phyloP scores from a whole-genome alignment of 2,797 vertebrate genomes.

The Centroberyx gerrardi region DNA sequence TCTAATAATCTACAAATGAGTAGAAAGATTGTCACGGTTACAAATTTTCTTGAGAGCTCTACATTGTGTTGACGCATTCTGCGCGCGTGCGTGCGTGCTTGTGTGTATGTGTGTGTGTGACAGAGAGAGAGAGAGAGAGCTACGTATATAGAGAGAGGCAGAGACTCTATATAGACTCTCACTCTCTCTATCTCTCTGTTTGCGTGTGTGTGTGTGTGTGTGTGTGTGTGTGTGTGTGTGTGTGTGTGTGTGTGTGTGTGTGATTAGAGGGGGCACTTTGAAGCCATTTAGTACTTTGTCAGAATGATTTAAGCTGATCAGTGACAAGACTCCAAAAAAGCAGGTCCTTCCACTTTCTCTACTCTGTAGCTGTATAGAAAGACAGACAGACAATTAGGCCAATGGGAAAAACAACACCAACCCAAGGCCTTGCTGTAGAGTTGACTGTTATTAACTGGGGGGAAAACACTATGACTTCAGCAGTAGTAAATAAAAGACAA shows the following conservation, averaged over 20 bases:
- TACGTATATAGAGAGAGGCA: no score
- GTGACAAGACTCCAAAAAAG: conserved; percentile 9
- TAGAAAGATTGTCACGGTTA: no score
- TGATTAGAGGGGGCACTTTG: not conserved
- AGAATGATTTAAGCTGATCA: not conserved
- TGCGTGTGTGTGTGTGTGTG: not conserved
- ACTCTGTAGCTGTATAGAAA: not conserved
- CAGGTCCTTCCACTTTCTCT: conserved; percentile 23
- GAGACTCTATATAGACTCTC: no score
- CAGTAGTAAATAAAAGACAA: not conserved
- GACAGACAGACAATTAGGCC: not conserved
- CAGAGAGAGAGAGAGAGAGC: no score
- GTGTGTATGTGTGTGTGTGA: conserved; percentile 7
- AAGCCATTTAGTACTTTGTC: not conserved
- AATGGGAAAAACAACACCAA: not conserved
- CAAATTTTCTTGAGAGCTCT: no score
- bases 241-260: not conserved
- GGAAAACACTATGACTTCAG: not conserved
- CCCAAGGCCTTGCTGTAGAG: not conserved
- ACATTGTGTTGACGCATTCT: not conserved
- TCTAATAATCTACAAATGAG: no score
- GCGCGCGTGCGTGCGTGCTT: not conserved
- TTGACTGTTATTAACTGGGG: no score
- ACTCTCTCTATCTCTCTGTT: no score
- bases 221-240: no score